phyloP scores from a whole-genome alignment of 1,140 invertebrate species.

The Drosophila eugracilis region DNA sequence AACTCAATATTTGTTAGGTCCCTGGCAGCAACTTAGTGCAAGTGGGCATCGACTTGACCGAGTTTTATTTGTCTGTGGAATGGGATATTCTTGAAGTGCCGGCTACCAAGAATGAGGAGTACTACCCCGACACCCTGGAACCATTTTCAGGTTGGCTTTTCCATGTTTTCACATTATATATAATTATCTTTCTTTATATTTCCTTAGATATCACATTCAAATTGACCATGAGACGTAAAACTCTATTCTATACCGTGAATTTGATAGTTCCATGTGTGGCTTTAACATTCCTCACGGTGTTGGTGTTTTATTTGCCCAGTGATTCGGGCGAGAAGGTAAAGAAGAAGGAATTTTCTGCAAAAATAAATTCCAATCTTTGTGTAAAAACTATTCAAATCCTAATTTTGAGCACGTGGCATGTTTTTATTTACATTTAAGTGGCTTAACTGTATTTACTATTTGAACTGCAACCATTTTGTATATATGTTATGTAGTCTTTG shows the following conservation, averaged over 20 bases:
- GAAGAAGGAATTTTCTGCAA: neutral
- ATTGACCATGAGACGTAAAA: constrained; percentile 96
- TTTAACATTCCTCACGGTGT: constrained; percentile 96
- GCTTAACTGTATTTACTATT: neutral
- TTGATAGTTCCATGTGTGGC: constrained; percentile 96
- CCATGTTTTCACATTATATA: neutral
- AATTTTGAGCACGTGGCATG: constrained; percentile 32
- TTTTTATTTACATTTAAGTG: neutral
- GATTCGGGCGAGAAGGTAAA: constrained; percentile 97
- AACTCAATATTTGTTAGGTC: constrained; percentile 71
- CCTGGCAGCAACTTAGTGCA: constrained; percentile 91
- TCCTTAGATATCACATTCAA: constrained; percentile 96
- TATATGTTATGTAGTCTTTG: constrained; percentile 9
- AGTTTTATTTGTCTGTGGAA: constrained; percentile 97
- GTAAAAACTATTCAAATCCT: neutral
- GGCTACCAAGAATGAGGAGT: constrained; percentile 95
- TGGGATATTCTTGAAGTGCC: constrained; percentile 97
- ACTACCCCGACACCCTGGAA: constrained; percentile 93
- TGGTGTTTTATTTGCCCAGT: constrained; percentile 98
- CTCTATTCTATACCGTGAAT: constrained; percentile 96
- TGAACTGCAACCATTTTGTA: constrained; percentile 3
- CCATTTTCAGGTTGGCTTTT: constrained; percentile 90
- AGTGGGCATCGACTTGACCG: constrained; percentile 94
- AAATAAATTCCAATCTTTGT: neutral
- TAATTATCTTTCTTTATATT: neutral